phyloP scores from a whole-genome alignment of 2,113 vertebrate genomes.

The Cyanoramphus novaezelandiae region DNA sequence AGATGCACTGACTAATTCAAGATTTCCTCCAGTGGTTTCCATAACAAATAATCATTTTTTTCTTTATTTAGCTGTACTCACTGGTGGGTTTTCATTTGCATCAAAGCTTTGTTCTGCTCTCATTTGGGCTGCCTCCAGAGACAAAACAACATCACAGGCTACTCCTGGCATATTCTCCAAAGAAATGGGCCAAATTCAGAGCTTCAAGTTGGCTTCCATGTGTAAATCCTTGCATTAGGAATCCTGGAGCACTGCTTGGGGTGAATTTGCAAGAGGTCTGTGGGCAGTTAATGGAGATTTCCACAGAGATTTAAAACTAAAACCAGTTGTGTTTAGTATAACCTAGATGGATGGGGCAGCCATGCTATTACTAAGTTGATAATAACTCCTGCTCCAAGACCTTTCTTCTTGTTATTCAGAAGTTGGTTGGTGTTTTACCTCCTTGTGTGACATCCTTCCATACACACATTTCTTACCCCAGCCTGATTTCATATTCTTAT shows the following conservation, averaged over 20 bases:
- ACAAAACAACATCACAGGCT: constrained; percentile 58
- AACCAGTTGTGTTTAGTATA: neutral
- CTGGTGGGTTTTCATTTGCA: constrained; percentile 61
- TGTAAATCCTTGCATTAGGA: neutral
- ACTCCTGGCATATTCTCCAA: constrained; percentile 14
- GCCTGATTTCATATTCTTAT: neutral
- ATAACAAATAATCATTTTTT: constrained; percentile 62
- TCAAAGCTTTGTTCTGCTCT: constrained; percentile 68
- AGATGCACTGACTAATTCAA: constrained; percentile 70
- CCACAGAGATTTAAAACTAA: neutral
- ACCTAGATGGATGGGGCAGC: neutral
- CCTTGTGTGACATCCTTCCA: neutral
- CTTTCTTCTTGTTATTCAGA: neutral
- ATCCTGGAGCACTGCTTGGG: neutral
- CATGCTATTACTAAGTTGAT: neutral
- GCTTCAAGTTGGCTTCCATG: neutral
- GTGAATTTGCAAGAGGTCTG: neutral
- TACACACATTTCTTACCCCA: neutral
- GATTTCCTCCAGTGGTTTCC: constrained; percentile 68
- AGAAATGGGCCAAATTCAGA: constrained; percentile 46
- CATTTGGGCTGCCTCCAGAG: constrained; percentile 57
- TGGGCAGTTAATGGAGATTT: neutral
- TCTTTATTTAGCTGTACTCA: constrained; percentile 64
- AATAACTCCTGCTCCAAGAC: neutral
- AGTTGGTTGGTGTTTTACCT: neutral